Evolutionary conservation across 2,797 vertebrate species (phyloP).

Genomic region (Oryzias sinensis): DNA sequence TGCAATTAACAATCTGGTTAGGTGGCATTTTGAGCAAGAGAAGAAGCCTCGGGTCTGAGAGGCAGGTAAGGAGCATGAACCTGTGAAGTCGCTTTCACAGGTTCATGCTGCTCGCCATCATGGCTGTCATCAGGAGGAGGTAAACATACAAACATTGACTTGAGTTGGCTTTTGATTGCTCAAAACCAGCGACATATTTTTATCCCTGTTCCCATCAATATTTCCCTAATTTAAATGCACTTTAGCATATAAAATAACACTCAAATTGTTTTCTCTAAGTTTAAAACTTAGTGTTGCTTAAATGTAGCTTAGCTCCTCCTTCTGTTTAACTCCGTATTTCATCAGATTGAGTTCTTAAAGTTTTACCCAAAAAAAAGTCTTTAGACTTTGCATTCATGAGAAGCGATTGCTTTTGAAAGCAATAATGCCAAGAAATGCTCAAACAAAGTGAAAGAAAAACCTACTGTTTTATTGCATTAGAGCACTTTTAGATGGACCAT

Average conservation of each 20-base stretch:
- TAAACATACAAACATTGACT: neutral
- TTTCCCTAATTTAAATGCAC: no score
- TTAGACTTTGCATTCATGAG: no score
- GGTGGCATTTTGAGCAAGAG: no score
- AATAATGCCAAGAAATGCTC: slow-evolving; percentile 8
- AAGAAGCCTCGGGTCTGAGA: neutral
- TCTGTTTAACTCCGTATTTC: no score
- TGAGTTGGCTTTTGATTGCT: neutral
- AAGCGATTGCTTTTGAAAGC: slow-evolving; percentile 1
- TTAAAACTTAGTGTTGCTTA: no score
- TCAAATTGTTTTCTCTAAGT: no score
- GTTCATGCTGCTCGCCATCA: slow-evolving; percentile 18
- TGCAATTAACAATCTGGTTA: neutral
- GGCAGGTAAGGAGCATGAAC: slow-evolving; percentile 6
- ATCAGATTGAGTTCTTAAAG: no score
- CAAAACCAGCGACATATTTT: no score
- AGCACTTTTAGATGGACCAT: slow-evolving; percentile 2
- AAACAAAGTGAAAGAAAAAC: slow-evolving; percentile 3
- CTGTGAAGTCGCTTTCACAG: slow-evolving; percentile 25
- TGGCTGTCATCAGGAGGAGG: neutral
- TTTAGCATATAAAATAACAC: no score
- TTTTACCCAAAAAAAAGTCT: no score
- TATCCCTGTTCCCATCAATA: no score
- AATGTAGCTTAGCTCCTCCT: no score
- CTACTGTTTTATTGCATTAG: slow-evolving; percentile 7